phyloP scores from a whole-genome alignment of 2,888 invertebrate genomes.

The Limnephilus lunatus region DNA sequence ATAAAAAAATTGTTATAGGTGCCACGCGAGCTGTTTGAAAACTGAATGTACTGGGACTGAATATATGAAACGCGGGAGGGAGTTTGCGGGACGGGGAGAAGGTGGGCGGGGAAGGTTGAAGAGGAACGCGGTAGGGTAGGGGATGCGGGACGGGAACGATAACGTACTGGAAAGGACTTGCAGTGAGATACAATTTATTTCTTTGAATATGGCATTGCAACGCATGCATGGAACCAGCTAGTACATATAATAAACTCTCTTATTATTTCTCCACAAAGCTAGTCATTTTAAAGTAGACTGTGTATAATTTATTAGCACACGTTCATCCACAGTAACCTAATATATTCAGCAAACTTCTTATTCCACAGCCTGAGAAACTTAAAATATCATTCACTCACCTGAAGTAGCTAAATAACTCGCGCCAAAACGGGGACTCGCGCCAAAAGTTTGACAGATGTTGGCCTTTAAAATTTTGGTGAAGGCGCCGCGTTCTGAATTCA shows the following conservation, averaged over 20 bases:
- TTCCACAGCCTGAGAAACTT: background rate
- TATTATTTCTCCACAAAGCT: background rate
- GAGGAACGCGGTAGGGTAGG: too few relatives aligned
- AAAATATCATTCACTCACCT: conserved; percentile 35
- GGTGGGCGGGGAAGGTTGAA: too few relatives aligned
- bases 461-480: conserved; percentile 61
- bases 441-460: conserved; percentile 45
- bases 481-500: conserved; percentile 57
- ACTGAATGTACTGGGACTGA: too few relatives aligned
- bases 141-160: too few relatives aligned
- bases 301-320: background rate
- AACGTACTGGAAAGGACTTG: too few relatives aligned
- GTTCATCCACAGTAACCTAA: background rate
- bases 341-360: background rate
- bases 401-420: conserved; percentile 33
- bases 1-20: too few relatives aligned
- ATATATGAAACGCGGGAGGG: too few relatives aligned
- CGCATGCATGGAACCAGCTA: too few relatives aligned
- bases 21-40: too few relatives aligned
- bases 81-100: too few relatives aligned
- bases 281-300: background rate
- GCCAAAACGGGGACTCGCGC: conserved; percentile 32
- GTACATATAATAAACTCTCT: background rate
- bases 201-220: too few relatives aligned
- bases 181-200: too few relatives aligned